Percentiles rank a stretch among this genome's conserved stretches.
phyloP scores from a whole-genome alignment of 2,888 invertebrate species.

The Drosophila peninsularis region DNA sequence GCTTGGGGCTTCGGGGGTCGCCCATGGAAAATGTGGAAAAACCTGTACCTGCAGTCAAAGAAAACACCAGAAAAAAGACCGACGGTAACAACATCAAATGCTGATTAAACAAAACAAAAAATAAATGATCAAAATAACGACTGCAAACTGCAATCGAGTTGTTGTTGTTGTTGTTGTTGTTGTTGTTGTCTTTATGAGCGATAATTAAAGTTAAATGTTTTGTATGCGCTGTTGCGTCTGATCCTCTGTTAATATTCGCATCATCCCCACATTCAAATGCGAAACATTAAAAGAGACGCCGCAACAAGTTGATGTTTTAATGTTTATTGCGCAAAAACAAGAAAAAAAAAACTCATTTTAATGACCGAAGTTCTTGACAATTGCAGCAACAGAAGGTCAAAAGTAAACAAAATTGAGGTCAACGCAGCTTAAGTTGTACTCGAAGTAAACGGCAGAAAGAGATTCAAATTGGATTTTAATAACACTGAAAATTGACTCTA shows the following conservation, averaged over 20 bases:
- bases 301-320: slow-evolving; percentile 25
- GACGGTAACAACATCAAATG: slow-evolving; percentile 19
- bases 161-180: slow-evolving; percentile 32
- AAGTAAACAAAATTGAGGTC: slow-evolving; percentile 31
- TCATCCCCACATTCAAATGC: slow-evolving; percentile 13
- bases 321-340: slow-evolving; percentile 18
- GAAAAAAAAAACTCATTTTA: slow-evolving; percentile 37
- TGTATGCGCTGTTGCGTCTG: slow-evolving; percentile 31
- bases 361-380: slow-evolving; percentile 42
- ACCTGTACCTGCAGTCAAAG: slow-evolving; percentile 62
- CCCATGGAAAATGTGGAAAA: slow-evolving; percentile 69
- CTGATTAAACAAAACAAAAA: slow-evolving; percentile 39
- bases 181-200: slow-evolving; percentile 57
- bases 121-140: slow-evolving; percentile 46
- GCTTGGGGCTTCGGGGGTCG: slow-evolving; percentile 38
- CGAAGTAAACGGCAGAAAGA: slow-evolving; percentile 1
- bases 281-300: slow-evolving; percentile 23
- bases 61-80: slow-evolving; percentile 12
- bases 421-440: not conserved
- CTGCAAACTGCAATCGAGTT: slow-evolving; percentile 45
- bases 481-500: not conserved
- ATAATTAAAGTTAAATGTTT: slow-evolving; percentile 73
- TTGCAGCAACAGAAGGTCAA: slow-evolving; percentile 35
- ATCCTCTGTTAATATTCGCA: slow-evolving; percentile 12
- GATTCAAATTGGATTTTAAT: not conserved